Percentiles rank a stretch among this genome's conserved stretches.
These are phyloP conservation scores for Cephus sareptanus DNA, from an alignment of 2,888 invertebrate genomes.

Conservation along the genomic window DNA sequence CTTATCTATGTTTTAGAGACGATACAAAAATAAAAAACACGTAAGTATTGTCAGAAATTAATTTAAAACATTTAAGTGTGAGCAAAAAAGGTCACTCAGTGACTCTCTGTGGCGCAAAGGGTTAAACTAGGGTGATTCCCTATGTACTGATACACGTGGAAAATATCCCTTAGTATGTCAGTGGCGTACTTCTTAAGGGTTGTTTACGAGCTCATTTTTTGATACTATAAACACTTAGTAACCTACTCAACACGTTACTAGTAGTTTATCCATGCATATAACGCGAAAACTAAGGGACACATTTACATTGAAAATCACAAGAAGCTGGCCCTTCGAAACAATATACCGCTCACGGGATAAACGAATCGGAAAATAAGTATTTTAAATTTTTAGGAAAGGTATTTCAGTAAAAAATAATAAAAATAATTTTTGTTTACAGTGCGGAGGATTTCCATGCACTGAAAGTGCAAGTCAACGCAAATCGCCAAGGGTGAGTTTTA, in stretches of 20 bases:
- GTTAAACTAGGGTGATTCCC: background rate
- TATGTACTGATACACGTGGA: background rate
- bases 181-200: background rate
- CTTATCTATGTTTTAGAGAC: no score
- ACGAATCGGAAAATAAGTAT: background rate
- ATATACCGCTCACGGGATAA: background rate
- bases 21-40: no score
- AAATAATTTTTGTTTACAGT: constrained; percentile 47
- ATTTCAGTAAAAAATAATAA: background rate
- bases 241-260: background rate
- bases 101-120: no score
- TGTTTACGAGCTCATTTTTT: background rate
- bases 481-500: constrained; percentile 55
- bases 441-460: constrained; percentile 57
- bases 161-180: no score
- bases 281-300: background rate
- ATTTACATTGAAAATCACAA: background rate
- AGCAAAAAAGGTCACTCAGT: no score
- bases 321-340: background rate
- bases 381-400: background rate
- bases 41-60: no score
- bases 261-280: background rate
- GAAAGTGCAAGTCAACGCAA: constrained; percentile 52
- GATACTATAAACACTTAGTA: background rate
- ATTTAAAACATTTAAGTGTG: no score